These are phyloP conservation scores for Colinus virginianus DNA, from an alignment of 2,113 vertebrate genomes.

Conservation along the genomic window DNA sequence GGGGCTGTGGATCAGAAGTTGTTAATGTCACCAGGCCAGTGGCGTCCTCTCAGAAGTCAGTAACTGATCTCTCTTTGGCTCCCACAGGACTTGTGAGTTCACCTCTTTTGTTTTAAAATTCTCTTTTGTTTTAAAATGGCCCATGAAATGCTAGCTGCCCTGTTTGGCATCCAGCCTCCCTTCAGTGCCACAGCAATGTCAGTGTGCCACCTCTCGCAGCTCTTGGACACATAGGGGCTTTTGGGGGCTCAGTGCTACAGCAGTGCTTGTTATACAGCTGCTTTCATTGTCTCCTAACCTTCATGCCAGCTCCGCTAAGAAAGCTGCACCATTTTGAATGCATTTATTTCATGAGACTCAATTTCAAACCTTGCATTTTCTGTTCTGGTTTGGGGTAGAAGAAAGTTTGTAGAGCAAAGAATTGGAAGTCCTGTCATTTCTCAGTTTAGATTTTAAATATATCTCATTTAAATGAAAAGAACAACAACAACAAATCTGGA, in stretches of 20 bases:
- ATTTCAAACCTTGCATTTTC: background rate
- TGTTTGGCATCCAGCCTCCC: background rate
- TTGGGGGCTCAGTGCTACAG: background rate
- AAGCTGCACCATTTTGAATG: background rate
- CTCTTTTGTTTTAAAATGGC: background rate
- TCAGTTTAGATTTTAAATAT: background rate
- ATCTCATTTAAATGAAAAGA: background rate
- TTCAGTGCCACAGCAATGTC: background rate
- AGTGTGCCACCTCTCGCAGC: accelerated
- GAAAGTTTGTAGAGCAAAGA: background rate
- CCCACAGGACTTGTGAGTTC: background rate
- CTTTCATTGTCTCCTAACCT: background rate
- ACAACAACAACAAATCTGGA: background rate
- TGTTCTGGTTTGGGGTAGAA: background rate
- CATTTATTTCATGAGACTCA: background rate
- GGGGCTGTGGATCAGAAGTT: background rate
- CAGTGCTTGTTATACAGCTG: background rate
- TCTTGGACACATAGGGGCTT: no score
- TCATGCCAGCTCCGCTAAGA: background rate
- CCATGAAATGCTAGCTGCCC: background rate
- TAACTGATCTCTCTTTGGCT: background rate
- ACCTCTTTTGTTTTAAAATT: background rate
- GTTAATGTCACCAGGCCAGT: background rate
- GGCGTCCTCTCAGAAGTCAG: background rate
- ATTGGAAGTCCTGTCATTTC: background rate